Evolutionary conservation across 2,888 invertebrate genomes (phyloP).

Genomic region (Philaethria dido): DNA sequence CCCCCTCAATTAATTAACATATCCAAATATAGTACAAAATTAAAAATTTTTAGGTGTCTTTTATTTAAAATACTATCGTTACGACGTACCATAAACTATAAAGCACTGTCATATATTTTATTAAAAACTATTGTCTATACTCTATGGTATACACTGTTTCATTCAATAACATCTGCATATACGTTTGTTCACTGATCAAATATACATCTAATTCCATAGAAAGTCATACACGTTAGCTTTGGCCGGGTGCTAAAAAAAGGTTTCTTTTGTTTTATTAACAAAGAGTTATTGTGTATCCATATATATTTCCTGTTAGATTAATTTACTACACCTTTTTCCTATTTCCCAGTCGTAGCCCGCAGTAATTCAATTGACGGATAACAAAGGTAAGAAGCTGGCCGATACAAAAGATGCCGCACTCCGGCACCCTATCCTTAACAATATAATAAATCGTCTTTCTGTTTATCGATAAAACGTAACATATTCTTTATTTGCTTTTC

Average conservation of each 20-base stretch:
- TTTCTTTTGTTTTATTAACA: constrained; percentile 12
- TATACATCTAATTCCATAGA: too few relatives aligned
- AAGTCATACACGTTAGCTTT: not conserved
- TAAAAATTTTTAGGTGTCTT: too few relatives aligned
- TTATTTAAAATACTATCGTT: too few relatives aligned
- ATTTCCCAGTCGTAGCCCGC: constrained; percentile 26
- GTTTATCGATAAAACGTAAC: constrained; percentile 16
- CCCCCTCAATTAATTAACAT: too few relatives aligned
- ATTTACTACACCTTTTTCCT: constrained; percentile 36
- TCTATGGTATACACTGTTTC: too few relatives aligned
- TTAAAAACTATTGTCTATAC: too few relatives aligned
- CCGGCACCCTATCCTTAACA: constrained; percentile 26
- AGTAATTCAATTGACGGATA: constrained; percentile 40
- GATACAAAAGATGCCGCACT: constrained; percentile 32
- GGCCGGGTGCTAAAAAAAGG: constrained; percentile 10
- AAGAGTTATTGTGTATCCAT: constrained; percentile 19
- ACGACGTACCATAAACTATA: too few relatives aligned
- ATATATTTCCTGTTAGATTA: constrained; percentile 31
- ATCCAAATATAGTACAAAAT: too few relatives aligned
- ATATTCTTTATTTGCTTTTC: constrained; percentile 1
- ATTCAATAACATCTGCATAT: not conserved
- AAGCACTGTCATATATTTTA: too few relatives aligned
- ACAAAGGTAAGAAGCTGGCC: constrained; percentile 40
- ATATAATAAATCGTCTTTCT: constrained; percentile 37
- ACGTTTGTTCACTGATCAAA: too few relatives aligned